Conservation (phyloP, 2,888 invertebrate species). For the Meiosimyza decipiens region DNA sequence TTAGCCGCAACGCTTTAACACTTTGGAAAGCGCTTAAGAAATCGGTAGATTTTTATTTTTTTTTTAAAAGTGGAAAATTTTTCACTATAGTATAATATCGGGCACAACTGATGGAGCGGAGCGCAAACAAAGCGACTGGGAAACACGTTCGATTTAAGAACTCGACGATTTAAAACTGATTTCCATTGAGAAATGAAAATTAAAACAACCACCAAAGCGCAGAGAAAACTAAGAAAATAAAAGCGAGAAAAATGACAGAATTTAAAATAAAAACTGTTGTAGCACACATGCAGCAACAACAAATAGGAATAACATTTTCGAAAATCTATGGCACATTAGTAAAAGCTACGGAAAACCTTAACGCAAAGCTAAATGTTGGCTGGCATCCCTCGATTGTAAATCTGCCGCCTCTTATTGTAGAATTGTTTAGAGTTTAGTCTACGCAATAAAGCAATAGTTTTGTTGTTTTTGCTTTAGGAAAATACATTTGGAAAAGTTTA, state of each 20-base stretch:
- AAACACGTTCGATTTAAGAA: conserved; percentile 29
- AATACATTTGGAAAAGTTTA: too few species aligned
- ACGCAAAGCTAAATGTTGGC: conserved; percentile 2
- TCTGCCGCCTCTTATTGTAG: not conserved
- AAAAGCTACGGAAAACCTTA: not conserved
- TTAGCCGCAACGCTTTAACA: not conserved
- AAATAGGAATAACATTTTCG: not conserved
- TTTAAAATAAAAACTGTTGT: conserved; percentile 20
- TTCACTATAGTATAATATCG: not conserved
- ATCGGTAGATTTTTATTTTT: not conserved
- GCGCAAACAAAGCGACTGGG: not conserved
- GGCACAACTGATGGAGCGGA: not conserved
- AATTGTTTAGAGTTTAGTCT: not conserved
- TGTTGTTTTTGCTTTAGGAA: too few species aligned
- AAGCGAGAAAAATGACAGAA: conserved; percentile 14
- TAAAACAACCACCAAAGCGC: conserved; percentile 26
- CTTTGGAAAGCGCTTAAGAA: too few species aligned
- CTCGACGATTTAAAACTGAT: conserved; percentile 28
- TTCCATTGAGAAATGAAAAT: conserved; percentile 4
- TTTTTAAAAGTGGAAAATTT: not conserved
- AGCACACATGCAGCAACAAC: not conserved
- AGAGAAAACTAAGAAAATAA: conserved; percentile 9
- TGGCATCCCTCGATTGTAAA: conserved; percentile 18
- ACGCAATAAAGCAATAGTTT: not conserved
- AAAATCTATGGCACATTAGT: conserved; percentile 5